Base-by-base conservation (phyloP, 1,140 invertebrate genomes). In the Nixonia krombeini region DNA sequence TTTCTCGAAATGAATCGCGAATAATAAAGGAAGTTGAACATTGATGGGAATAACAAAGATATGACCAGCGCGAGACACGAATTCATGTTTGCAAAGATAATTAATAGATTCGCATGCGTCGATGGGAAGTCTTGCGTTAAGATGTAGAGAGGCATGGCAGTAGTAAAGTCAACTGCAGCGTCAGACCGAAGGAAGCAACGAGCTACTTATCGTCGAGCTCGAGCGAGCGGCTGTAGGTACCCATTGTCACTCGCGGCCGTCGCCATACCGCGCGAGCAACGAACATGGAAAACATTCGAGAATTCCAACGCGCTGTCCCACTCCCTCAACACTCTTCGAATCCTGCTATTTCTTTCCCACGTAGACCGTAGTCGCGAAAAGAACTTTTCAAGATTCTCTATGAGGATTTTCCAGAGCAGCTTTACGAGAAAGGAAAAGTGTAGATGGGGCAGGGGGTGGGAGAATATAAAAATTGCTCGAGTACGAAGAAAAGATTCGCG, bases 161-260 rank as follows among this genome's bases (percentile, higher is more conserved):
- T 64, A 53, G 70, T 79, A 75, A 75, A 80, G 69, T 69, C 66
- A 71, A 58, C 52, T 59, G 50, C 56, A 58, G 38, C 62, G 65
- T 74, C 75, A 65, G 73, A 62, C 67, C 41, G n/a, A 7, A 64
- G 17, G 35, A 15, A 35, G 29, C 47, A 17, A 51, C 50, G 31
- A 35, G 25, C 26, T 10, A 17, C 37, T 40, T 38, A 66, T 63
- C 61, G 49, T 33, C 40, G 31, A 42, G 12, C 42, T 49, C 55
- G 28, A 40, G 29, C 23, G 15, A 16, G 8, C 8, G 35, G 10
- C 38, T 47, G 28, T 40, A 18, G 15, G 9, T 9, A 18, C 5
- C 16, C 16, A 40, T 40, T 40, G 25, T 51, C 15, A 4, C 23
- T 7, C 9, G 21, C n/a, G 31, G 35, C 26, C 31, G 35, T 13